Conservation (phyloP, 2,888 invertebrate genomes). For the Hypsopygia costalis region DNA sequence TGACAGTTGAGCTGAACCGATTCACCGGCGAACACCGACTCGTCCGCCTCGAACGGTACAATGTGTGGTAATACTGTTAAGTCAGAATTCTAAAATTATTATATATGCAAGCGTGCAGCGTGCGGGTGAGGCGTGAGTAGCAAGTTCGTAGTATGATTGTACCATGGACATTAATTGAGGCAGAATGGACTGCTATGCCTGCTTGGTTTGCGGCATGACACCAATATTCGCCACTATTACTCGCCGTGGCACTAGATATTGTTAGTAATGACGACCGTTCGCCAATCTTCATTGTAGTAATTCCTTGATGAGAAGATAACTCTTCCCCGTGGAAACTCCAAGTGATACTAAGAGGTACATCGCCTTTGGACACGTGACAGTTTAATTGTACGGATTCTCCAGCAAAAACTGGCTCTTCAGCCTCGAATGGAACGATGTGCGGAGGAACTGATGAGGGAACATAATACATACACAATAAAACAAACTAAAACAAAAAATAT, state of each 20-base stretch:
- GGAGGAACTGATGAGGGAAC: constrained; percentile 77
- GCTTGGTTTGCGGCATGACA: constrained; percentile 85
- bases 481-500: constrained; percentile 37
- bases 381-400: constrained; percentile 83
- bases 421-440: constrained; percentile 82
- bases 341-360: constrained; percentile 85
- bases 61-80: constrained; percentile 85
- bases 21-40: constrained; percentile 85
- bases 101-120: constrained; percentile 73
- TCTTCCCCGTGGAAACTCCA: constrained; percentile 87
- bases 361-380: constrained; percentile 84
- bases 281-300: constrained; percentile 80
- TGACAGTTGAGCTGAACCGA: constrained; percentile 84
- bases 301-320: constrained; percentile 75
- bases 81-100: constrained; percentile 67
- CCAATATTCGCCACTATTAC: constrained; percentile 86
- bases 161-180: constrained; percentile 85
- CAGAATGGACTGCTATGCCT: constrained; percentile 82
- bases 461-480: constrained; percentile 33
- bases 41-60: constrained; percentile 83
- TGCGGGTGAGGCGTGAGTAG: constrained; percentile 56
- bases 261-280: constrained; percentile 83
- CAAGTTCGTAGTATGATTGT: constrained; percentile 28
- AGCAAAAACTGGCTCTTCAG: constrained; percentile 82
- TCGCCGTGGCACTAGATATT: constrained; percentile 82